phyloP scores from a whole-genome alignment of 2,888 invertebrate genomes.

The Octodonta nipae region DNA sequence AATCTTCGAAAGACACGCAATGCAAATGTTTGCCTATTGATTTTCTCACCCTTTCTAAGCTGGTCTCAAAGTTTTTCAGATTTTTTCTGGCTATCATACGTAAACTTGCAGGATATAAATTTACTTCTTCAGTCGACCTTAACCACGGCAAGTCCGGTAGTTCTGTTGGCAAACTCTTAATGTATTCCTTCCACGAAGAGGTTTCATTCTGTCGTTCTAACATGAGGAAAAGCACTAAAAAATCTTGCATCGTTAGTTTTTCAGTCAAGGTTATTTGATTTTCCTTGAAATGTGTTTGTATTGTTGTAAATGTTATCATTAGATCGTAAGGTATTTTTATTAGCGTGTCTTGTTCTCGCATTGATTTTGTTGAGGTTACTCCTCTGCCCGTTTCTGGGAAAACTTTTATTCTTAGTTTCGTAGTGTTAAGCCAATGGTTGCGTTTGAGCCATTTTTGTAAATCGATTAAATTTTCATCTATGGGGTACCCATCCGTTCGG shows the following conservation, averaged over 20 bases:
- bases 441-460: constrained; percentile 42
- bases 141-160: constrained; percentile 57
- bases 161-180: constrained; percentile 51
- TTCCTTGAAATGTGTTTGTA: constrained; percentile 8
- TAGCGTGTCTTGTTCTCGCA: constrained; percentile 44
- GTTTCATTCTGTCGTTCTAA: constrained; percentile 47
- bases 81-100: constrained; percentile 40
- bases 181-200: constrained; percentile 51
- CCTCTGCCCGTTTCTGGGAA: constrained; percentile 64
- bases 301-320: constrained; percentile 37
- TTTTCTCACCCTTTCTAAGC: constrained; percentile 33
- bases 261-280: constrained; percentile 10
- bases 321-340: constrained; percentile 47
- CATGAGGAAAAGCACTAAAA: constrained; percentile 60
- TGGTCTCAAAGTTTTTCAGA: constrained; percentile 37
- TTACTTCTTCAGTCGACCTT: constrained; percentile 43
- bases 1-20: constrained; percentile 39
- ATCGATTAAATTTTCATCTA: constrained; percentile 27
- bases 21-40: constrained; percentile 39
- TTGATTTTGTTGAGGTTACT: constrained; percentile 45
- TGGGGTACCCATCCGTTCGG: constrained; percentile 24
- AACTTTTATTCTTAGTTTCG: constrained; percentile 41
- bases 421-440: constrained; percentile 43
- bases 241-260: constrained; percentile 50
- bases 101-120: constrained; percentile 45